Base-by-base conservation (phyloP, 2,888 invertebrate genomes). In the Drosophila buzzatii region DNA sequence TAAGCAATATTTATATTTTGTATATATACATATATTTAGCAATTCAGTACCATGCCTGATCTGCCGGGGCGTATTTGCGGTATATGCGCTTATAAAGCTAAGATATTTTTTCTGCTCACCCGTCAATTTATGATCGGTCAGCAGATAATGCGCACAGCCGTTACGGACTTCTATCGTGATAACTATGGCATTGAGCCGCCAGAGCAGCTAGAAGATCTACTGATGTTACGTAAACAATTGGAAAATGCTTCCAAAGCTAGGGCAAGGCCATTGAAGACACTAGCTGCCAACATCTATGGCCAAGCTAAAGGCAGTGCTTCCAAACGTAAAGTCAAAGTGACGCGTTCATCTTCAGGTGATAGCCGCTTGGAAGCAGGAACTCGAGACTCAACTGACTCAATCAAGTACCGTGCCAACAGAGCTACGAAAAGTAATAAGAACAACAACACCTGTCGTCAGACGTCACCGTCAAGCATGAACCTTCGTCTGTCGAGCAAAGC, bases 31-130 rank as follows among this genome's bases (percentile, higher is more conserved):
- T 23, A 23, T 23, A 23, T 23, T 23, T 20, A 76, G 72, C 67
- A 72, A 68, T 70, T 79, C 27, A 56, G 61, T 35, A 67, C 61
- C 5, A 76, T 76, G 80, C 76, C 80, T 1, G 73, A 79, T 73
- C 42, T 73, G 44, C 74, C 78, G 4, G 18, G 33, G 0, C 41
- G 58, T 39, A 69, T 79, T 35, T 79, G 79, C 41, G 47, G 33
- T 18, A 41, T n/a, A 2, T 79, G 79, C 27, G 66, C 61, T 14
- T 65, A 63, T 16, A 76, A 79, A 27, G 68, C 44, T 2, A 70
- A 73, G 33, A 67, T 64, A 4, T 76, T 76, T 44, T 76, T 62
- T 52, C 47, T 76, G 2, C 31, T 76, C 20, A 70, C 77, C 0
- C 71, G 76, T 8, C 80, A 80, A 35, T 80, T 80, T 63, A 52